Base-by-base conservation (phyloP, 2,797 vertebrate genomes). In the Cephalopachus bancanus region DNA sequence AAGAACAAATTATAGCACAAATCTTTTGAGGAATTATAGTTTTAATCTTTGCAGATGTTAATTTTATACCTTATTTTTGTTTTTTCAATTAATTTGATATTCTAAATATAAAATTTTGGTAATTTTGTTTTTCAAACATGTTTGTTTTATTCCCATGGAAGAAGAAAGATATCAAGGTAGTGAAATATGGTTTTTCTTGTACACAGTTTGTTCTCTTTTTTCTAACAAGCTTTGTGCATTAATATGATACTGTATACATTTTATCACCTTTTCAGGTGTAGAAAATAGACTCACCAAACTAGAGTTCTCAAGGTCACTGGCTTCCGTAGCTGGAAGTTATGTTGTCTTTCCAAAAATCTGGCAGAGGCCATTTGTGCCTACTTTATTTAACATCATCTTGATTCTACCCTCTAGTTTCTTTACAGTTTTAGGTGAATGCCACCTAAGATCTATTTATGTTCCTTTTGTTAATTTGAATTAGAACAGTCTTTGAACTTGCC, bases 61-160 rank as follows among this genome's bases (percentile, higher is more conserved):
- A 44, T 94, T 75, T 93, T 85, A 19, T 75, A 71, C 12, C 57
- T 79, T 81, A 7, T 44, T 69, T 67, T 59, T 83, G 22, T 80
- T 93, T 95, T 81, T 78, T 91, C 11, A 93, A 28, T 15, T 69
- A 76, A 74, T 67, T 88, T 93, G 62, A 76, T 93, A 12, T 93
- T 74, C 64, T 95, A 87, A 95, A 81, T 75, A 76, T 72, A 59
- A 97, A 80, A 11, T 79, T 11, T 71, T 30, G 79, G 22, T 69
- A 44, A 89, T 79, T 91, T 88, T 79, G 28, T 57, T 67, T 53
- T 93, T 84, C 17, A 95, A 87, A 16, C 60, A 80, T 83, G 16
- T 84, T 81, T 78, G 59, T 72, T 83, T 65, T 88, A 60, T 76
- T 80, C 15, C 15, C 59, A 8, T 85, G 60, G 30, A 93, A 83